phyloP scores from a whole-genome alignment of 2,888 invertebrate species.

The Ennomos erosarius region DNA sequence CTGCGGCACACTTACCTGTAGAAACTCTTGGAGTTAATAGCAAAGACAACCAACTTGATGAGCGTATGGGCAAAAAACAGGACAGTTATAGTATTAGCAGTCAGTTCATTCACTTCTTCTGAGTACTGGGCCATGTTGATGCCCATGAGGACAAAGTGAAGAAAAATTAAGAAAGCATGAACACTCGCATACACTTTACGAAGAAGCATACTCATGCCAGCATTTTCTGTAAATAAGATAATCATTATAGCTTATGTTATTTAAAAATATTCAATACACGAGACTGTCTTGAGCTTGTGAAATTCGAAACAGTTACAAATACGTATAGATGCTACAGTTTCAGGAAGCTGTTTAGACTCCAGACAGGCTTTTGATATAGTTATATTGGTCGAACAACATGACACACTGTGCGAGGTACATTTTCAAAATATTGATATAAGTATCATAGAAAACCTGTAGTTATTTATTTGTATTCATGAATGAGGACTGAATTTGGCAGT shows the following conservation, averaged over 20 bases:
- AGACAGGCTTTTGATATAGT: too few relatives aligned
- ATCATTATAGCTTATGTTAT: not conserved
- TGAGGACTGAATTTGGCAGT: too few relatives aligned
- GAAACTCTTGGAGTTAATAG: conserved; percentile 89
- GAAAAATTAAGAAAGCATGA: conserved; percentile 86
- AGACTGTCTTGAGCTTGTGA: too few relatives aligned
- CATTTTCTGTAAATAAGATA: conserved; percentile 58
- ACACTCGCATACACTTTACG: conserved; percentile 86
- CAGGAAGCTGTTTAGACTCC: too few relatives aligned
- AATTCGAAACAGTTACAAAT: too few relatives aligned
- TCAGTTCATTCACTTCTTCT: conserved; percentile 90
- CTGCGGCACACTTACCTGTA: conserved; percentile 84
- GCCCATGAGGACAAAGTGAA: conserved; percentile 87
- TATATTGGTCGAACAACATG: too few relatives aligned
- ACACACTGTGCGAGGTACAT: too few relatives aligned
- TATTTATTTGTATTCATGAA: too few relatives aligned
- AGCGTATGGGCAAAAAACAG: conserved; percentile 92
- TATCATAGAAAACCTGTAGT: too few relatives aligned
- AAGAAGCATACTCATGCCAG: conserved; percentile 80
- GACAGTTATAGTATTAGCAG: conserved; percentile 92
- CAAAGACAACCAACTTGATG: conserved; percentile 91
- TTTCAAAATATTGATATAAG: too few relatives aligned
- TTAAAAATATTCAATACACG: not conserved
- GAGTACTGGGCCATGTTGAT: conserved; percentile 89
- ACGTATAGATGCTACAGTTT: too few relatives aligned